These are phyloP conservation scores for Megaceryle alcyon DNA, from an alignment of 2,797 vertebrate genomes.

Conservation along the genomic window DNA sequence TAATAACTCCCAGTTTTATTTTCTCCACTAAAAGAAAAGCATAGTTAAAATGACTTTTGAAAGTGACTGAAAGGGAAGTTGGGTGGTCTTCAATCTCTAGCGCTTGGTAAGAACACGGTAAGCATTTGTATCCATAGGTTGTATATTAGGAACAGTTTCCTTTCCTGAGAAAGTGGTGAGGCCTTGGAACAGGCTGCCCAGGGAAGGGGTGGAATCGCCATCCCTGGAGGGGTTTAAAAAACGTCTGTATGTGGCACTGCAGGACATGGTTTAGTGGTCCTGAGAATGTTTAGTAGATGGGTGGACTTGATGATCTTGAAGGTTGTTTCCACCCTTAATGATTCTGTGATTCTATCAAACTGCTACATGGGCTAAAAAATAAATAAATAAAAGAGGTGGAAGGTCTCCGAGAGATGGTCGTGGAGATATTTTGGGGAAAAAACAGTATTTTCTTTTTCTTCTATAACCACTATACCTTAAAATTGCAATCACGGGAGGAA, in stretches of 20 bases:
- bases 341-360: too few species aligned
- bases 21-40: not conserved
- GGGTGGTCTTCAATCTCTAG: not conserved
- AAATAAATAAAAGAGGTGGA: fast-evolving
- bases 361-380: fast-evolving
- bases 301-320: too few species aligned
- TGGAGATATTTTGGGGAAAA: not conserved
- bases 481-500: not conserved
- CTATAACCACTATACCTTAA: not conserved
- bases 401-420: not conserved
- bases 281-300: too few species aligned
- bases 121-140: not conserved
- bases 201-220: too few species aligned
- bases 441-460: not conserved
- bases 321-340: too few species aligned
- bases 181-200: too few species aligned
- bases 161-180: too few species aligned
- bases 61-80: not conserved
- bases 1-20: not conserved
- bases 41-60: not conserved
- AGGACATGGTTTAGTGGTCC: too few species aligned
- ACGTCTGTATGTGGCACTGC: too few species aligned
- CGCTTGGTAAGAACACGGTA: not conserved
- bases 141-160: too few species aligned
- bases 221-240: too few species aligned